These are phyloP conservation scores for Scalopus aquaticus DNA, from an alignment of 2,113 vertebrate genomes.

Conservation along the genomic window DNA sequence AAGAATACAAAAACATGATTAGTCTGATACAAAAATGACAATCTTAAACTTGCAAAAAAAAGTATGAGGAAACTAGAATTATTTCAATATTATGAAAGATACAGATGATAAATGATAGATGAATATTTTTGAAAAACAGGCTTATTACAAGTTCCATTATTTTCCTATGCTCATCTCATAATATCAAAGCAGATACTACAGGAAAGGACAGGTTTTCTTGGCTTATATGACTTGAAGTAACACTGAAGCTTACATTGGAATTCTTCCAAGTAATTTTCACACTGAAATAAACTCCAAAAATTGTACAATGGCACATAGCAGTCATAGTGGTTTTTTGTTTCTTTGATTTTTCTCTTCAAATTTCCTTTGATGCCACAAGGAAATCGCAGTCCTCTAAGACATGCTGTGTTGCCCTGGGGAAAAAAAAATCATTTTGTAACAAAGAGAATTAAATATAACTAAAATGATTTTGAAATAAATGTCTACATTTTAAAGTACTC, in stretches of 20 bases:
- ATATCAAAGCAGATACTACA: not conserved
- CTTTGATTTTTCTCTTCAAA: not conserved
- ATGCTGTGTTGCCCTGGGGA: not conserved
- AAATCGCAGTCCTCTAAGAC: constrained; percentile 1
- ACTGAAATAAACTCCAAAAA: not conserved
- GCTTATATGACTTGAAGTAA: not conserved
- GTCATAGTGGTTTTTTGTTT: not conserved
- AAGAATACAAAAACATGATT: not conserved
- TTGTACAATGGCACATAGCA: not conserved
- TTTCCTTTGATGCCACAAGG: constrained; percentile 31
- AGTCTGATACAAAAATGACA: not conserved
- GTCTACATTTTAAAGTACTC: not conserved
- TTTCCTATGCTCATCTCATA: not conserved
- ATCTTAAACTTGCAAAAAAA: not conserved
- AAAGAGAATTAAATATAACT: not conserved
- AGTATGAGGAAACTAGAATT: not conserved
- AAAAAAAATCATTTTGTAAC: constrained; percentile 28
- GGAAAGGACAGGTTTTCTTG: not conserved
- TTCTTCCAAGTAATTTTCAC: not conserved
- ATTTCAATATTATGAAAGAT: not conserved
- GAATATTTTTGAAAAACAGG: not conserved
- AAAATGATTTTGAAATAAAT: constrained; percentile 35
- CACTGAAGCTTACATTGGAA: not conserved
- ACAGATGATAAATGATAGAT: not conserved
- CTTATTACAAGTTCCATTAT: not conserved